Conservation (phyloP, 2,888 invertebrate genomes). For the Xestia c-nigrum region DNA sequence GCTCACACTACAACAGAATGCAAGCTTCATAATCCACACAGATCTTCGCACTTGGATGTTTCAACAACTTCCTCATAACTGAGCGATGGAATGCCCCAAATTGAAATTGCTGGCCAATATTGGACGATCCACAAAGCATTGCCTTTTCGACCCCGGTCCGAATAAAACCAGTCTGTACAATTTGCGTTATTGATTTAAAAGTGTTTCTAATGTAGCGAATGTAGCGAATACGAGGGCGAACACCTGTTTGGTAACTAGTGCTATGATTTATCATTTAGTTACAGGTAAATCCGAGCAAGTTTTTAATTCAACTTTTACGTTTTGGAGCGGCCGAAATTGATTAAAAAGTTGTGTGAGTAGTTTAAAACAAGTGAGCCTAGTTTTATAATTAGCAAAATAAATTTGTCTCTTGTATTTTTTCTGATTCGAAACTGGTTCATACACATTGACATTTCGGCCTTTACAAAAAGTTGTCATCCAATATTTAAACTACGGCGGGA, state of each 20-base stretch:
- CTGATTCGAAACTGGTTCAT: background rate
- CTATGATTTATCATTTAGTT: conserved; percentile 45
- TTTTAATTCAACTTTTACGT: conserved; percentile 12
- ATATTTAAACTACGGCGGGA: conserved; percentile 19
- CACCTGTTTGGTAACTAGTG: conserved; percentile 28
- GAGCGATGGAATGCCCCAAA: conserved; percentile 66
- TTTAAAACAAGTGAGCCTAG: background rate
- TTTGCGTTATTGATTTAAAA: conserved; percentile 60
- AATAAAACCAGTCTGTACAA: conserved; percentile 49
- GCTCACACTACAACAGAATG: conserved; percentile 26
- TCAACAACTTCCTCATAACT: conserved; percentile 65
- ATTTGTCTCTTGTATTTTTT: background rate
- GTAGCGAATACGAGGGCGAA: conserved; percentile 16
- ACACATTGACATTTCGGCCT: background rate
- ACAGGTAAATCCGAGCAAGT: conserved; percentile 1
- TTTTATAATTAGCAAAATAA: background rate
- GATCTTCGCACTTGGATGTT: conserved; percentile 54
- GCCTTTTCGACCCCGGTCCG: conserved; percentile 63
- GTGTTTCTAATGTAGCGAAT: conserved; percentile 48
- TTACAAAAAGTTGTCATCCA: background rate
- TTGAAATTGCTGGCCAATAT: conserved; percentile 73
- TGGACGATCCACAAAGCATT: conserved; percentile 73
- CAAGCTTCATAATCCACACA: conserved; percentile 38
- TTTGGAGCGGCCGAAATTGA: background rate
- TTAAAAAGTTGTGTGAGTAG: conserved; percentile 1